Percentiles rank a stretch among this genome's conserved stretches.
Evolutionary conservation across 2,113 vertebrate genomes (phyloP).

Genomic region (Xiphophorus maculatus): DNA sequence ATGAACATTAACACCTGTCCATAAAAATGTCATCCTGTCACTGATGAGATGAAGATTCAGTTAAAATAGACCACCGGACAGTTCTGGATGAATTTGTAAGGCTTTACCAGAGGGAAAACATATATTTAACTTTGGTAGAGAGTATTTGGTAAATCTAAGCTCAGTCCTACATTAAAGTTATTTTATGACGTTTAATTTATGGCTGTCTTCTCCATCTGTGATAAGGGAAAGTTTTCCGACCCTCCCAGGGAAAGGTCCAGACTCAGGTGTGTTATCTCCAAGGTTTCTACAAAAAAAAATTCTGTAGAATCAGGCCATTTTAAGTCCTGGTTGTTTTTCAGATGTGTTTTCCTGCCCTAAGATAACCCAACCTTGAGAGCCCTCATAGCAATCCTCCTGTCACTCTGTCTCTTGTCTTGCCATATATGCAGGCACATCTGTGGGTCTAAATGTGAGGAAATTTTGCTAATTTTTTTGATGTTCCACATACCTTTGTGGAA

Average conservation of each 20-base stretch:
- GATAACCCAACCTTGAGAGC: background rate
- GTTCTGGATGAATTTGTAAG: background rate
- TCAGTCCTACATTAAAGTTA: background rate
- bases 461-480: too few species aligned
- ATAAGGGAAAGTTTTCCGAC: background rate
- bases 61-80: too few species aligned
- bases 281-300: background rate
- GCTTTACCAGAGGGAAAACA: background rate
- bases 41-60: background rate
- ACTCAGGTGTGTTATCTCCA: background rate
- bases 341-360: background rate
- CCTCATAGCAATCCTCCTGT: too few species aligned
- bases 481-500: too few species aligned
- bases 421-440: too few species aligned
- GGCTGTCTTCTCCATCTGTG: background rate
- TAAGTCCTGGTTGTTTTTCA: background rate
- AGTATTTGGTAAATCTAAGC: background rate
- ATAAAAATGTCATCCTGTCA: background rate
- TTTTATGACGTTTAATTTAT: background rate
- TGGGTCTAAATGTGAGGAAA: too few species aligned
- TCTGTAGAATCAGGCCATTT: background rate
- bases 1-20: constrained; percentile 5
- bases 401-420: too few species aligned
- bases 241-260: background rate
- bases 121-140: background rate